Conservation (phyloP, 2,888 invertebrate genomes). For the Nephrotoma guestfalica region DNA sequence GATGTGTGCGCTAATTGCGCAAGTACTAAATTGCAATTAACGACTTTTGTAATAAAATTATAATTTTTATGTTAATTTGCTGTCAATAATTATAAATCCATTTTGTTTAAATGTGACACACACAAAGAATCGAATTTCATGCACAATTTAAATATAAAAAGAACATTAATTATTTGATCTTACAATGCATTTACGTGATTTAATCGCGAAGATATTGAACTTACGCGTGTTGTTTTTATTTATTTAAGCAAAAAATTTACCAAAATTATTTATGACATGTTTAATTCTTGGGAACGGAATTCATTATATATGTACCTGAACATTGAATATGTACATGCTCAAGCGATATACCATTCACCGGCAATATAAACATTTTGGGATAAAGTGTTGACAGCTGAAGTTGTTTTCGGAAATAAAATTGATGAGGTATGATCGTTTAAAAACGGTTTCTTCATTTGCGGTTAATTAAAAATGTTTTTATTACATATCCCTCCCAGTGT, state of each 20-base stretch:
- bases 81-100: neutral
- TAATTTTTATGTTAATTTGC: neutral
- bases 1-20: neutral
- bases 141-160: neutral
- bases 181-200: neutral
- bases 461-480: neutral
- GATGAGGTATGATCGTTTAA: neutral
- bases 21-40: neutral
- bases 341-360: neutral
- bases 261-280: neutral
- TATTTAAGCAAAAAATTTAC: neutral
- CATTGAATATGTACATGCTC: neutral
- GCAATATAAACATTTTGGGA: neutral
- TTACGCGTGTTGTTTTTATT: neutral
- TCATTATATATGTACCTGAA: neutral
- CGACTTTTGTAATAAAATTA: neutral
- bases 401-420: neutral
- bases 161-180: neutral
- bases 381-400: neutral
- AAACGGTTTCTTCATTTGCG: neutral
- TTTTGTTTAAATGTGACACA: neutral
- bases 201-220: neutral
- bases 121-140: neutral
- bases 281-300: neutral
- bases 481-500: neutral